These are phyloP conservation scores for Chionis minor DNA, from an alignment of 2,113 vertebrate species.

Conservation along the genomic window DNA sequence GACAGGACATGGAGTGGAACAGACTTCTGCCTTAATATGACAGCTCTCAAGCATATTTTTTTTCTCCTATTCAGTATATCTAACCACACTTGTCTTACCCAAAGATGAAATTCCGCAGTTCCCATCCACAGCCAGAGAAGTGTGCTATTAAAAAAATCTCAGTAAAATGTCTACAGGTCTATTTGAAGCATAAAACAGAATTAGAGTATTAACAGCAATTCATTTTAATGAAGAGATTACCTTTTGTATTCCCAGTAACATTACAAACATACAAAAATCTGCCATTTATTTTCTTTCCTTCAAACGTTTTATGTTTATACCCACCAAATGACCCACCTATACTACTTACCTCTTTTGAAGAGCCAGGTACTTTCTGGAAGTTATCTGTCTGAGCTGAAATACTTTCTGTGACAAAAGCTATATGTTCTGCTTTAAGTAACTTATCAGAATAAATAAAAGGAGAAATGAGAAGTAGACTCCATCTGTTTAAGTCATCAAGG, in stretches of 20 bases:
- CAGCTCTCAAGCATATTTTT: neutral
- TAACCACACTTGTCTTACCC: neutral
- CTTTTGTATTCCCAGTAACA: neutral
- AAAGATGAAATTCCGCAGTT: neutral
- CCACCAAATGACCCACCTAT: neutral
- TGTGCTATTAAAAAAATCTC: neutral
- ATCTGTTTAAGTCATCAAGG: conserved; percentile 87
- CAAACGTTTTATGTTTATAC: neutral
- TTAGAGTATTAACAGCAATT: neutral
- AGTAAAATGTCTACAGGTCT: neutral
- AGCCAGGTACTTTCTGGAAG: neutral
- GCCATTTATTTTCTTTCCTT: neutral
- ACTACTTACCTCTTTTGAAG: conserved; percentile 79
- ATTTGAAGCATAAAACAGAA: neutral
- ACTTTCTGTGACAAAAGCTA: conserved; percentile 91
- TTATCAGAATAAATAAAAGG: conserved; percentile 58
- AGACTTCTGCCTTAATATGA: neutral
- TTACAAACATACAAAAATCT: neutral
- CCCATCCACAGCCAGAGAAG: neutral
- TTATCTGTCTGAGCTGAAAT: conserved; percentile 59
- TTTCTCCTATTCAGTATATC: neutral
- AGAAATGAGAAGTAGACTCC: conserved; percentile 81
- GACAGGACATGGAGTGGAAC: neutral
- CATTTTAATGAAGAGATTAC: neutral
- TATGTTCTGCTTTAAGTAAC: conserved; percentile 73